Evolutionary conservation across 2,797 vertebrate genomes (phyloP), one percentile per base, ranked within the genome.

Genomic region (Manis pentadactyla): DNA sequence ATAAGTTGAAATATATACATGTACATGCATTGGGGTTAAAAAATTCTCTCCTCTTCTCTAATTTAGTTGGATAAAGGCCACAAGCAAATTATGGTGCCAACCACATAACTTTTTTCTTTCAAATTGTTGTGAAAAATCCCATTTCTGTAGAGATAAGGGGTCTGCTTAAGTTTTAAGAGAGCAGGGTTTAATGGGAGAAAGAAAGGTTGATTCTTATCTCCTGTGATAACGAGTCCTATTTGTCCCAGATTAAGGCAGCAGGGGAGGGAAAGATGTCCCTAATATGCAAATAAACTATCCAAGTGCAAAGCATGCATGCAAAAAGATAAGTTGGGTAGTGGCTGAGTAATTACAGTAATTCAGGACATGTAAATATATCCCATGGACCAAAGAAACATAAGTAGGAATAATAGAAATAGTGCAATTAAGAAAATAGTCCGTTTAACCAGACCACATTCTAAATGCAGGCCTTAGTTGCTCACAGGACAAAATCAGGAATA

Each of bases 341-440:
- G 14, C 53, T 94, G 83, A 95, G 37, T 94, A 95, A 96, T 96
- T 87, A 74, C 18, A 85, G 71, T 87, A 90, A 95, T 85, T 93
- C 37, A 87, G 55, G 61, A 68, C 61, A 42, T 93, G 69, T 57
- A 90, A 96, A 93, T 89, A 92, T 39, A 71, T 90, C 12, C 31
- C 53, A 3, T 68, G 66, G 71, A 66, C 78, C 42, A 93, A 63
- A 46, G 61, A 90, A 87, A 85, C 59, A 57, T 39, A 85, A 94
- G 87, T 59, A 92, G 23, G 37, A 94, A 39, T 87, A 87, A 77
- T 66, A 68, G 66, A 96, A 90, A 59, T 59, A 61, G 63, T 89
- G 25, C 51, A 68, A 59, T 94, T 96, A 96, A 81, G 64, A 75
- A 90, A 87, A 95, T 90, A 84, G 68, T 23, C 0, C 75, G 95